phyloP scores from a whole-genome alignment of 2,797 vertebrate genomes.

The Peromyscus melanophrys region DNA sequence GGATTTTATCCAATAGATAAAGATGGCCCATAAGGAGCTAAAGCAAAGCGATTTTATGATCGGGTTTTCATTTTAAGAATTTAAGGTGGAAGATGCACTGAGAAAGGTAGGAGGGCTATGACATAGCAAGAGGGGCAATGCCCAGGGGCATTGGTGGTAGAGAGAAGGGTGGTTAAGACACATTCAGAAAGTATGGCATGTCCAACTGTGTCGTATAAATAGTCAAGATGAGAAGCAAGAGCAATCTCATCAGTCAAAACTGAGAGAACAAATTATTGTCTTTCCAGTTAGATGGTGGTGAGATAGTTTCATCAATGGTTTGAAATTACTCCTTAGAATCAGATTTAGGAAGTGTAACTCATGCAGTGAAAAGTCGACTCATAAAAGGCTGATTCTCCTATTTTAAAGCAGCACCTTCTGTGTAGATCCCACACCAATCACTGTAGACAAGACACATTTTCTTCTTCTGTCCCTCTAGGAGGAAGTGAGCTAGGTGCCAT shows the following conservation, averaged over 20 bases:
- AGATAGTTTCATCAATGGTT: conserved; percentile 25
- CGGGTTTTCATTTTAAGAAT: conserved; percentile 9
- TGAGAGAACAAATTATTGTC: not conserved
- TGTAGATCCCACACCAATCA: not conserved
- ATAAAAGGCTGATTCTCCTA: not conserved
- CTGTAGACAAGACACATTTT: conserved; percentile 26
- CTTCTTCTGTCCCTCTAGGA: not conserved
- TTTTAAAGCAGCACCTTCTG: not conserved
- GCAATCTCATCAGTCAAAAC: not conserved
- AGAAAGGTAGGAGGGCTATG: not conserved
- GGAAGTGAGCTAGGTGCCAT: conserved; percentile 35
- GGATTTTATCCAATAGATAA: not conserved
- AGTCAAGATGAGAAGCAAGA: not conserved
- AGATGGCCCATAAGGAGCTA: not conserved
- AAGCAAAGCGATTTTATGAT: not conserved
- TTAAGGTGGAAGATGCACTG: not conserved
- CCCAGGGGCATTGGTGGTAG: not conserved
- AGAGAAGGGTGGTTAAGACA: not conserved
- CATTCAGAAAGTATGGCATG: not conserved
- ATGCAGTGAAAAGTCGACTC: not conserved
- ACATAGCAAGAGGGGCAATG: not conserved
- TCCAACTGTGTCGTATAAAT: not conserved
- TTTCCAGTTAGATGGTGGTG: not conserved
- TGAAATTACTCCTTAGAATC: conserved; percentile 33
- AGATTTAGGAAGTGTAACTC: conserved; percentile 24